Evolutionary conservation across 2,888 invertebrate genomes (phyloP).

Genomic region (Brachylomia viminalis): DNA sequence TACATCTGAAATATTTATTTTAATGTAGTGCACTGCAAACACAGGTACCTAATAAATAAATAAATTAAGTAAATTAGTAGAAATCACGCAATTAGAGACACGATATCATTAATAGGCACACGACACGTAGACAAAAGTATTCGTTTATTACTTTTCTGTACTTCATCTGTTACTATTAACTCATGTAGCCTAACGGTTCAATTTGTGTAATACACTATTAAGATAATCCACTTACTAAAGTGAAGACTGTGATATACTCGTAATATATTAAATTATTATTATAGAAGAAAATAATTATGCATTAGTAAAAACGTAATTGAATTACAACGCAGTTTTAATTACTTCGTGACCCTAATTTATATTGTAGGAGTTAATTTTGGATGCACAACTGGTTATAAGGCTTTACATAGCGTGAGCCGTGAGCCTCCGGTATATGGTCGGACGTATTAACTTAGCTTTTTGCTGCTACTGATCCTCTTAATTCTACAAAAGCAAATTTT

Average conservation of each 20-base stretch:
- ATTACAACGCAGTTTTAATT: constrained; percentile 70
- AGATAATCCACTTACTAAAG: constrained; percentile 88
- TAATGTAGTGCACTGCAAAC: constrained; percentile 70
- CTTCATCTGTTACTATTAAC: constrained; percentile 61
- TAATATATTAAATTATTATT: constrained; percentile 78
- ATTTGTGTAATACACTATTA: constrained; percentile 75
- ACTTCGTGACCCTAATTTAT: constrained; percentile 44
- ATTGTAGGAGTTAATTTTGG: constrained; percentile 52
- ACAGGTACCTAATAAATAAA: constrained; percentile 66
- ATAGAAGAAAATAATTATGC: constrained; percentile 81
- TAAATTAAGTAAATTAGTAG: constrained; percentile 57
- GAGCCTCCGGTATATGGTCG: constrained; percentile 12
- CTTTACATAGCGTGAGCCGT: constrained; percentile 29
- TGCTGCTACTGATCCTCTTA: constrained; percentile 25
- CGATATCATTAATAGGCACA: constrained; percentile 59
- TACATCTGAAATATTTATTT: constrained; percentile 57
- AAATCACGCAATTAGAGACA: constrained; percentile 58
- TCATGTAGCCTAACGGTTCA: constrained; percentile 68
- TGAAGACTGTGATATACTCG: constrained; percentile 90
- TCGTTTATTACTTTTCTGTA: constrained; percentile 55
- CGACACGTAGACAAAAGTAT: constrained; percentile 64
- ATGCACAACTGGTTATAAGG: constrained; percentile 56
- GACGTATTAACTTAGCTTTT: constrained; percentile 34
- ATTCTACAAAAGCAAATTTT: constrained; percentile 30
- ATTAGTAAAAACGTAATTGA: constrained; percentile 84